Conservation (phyloP, 2,888 invertebrate species). For the Liopterus haemorrhoidalis region DNA sequence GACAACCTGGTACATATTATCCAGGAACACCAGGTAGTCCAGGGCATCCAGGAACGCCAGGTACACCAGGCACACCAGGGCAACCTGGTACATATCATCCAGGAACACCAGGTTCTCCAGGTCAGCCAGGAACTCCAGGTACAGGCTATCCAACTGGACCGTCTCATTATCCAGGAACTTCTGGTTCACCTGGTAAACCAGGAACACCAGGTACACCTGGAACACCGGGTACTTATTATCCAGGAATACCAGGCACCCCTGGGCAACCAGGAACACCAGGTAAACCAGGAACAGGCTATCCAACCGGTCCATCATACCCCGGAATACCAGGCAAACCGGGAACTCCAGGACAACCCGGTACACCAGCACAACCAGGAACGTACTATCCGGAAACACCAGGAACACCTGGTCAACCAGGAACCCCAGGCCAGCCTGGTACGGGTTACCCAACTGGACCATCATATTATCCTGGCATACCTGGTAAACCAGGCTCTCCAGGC, state of each 20-base stretch:
- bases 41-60: conserved; percentile 32
- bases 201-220: conserved; percentile 41
- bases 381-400: conserved; percentile 9
- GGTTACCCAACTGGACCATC: too few species aligned
- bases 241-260: too few species aligned
- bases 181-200: conserved; percentile 33
- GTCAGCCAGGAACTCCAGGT: conserved; percentile 18
- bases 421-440: conserved; percentile 8
- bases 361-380: not conserved
- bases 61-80: conserved; percentile 31
- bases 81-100: conserved; percentile 14
- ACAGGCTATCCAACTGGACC: too few species aligned
- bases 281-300: conserved; percentile 9
- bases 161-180: conserved; percentile 22
- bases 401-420: conserved; percentile 25
- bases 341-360: conserved; percentile 28
- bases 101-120: conserved; percentile 8
- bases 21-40: conserved; percentile 15
- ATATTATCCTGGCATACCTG: conserved; percentile 8
- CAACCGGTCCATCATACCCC: conserved; percentile 20
- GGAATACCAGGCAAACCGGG: conserved; percentile 23
- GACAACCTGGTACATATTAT: conserved; percentile 12
- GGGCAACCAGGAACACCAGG: conserved; percentile 14
- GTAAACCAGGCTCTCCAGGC: too few species aligned
- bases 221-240: conserved; percentile 21